phyloP scores from a whole-genome alignment of 2,888 invertebrate species.

The Taenaris catops region DNA sequence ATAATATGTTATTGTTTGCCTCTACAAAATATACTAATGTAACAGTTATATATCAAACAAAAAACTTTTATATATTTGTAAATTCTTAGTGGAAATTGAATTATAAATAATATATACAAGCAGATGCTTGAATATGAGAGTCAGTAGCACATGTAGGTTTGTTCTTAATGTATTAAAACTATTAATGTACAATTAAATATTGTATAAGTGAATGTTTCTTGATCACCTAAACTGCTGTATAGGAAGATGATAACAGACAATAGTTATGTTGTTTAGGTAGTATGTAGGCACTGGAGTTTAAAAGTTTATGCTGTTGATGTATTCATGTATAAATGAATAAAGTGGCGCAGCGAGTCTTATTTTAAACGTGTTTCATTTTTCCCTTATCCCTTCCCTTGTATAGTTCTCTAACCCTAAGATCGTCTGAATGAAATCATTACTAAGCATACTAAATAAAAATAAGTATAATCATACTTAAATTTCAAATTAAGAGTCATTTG shows the following conservation, averaged over 20 bases:
- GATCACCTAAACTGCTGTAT: slow-evolving; percentile 59
- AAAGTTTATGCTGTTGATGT: slow-evolving; percentile 76
- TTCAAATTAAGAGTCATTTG: no score
- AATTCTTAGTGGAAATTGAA: slow-evolving; percentile 33
- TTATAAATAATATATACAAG: slow-evolving; percentile 16
- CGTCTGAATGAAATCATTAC: no score
- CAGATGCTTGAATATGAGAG: slow-evolving; percentile 16
- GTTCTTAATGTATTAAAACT: slow-evolving; percentile 27
- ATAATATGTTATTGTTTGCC: slow-evolving; percentile 12
- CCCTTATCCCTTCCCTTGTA: no score
- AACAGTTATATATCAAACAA: slow-evolving; percentile 8
- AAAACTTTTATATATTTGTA: slow-evolving; percentile 55
- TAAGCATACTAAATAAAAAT: no score
- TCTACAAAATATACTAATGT: slow-evolving; percentile 12
- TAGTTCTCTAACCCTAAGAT: no score
- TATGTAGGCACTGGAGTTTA: slow-evolving; percentile 76
- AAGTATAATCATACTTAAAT: no score
- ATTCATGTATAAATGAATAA: slow-evolving; percentile 72
- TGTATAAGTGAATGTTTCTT: slow-evolving; percentile 47
- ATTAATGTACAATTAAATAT: slow-evolving; percentile 24
- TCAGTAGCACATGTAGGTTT: slow-evolving; percentile 19
- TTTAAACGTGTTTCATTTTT: slow-evolving; percentile 28
- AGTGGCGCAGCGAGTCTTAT: slow-evolving; percentile 51
- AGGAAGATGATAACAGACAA: slow-evolving; percentile 68
- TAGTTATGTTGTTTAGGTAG: slow-evolving; percentile 76